Evolutionary conservation across 2,888 invertebrate genomes (phyloP).

Genomic region (Pyrochroa serraticornis): DNA sequence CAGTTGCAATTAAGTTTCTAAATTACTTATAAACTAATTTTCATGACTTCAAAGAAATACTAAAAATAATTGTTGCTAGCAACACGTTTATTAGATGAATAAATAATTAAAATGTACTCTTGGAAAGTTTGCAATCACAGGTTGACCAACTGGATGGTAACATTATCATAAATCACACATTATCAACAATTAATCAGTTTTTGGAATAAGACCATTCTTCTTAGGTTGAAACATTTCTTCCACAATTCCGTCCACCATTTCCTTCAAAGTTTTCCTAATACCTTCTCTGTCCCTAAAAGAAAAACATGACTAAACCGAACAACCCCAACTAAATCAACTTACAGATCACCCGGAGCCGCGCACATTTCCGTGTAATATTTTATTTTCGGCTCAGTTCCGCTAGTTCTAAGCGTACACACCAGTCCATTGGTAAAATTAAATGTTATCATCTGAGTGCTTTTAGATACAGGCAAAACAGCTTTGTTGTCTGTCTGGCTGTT

Average conservation of each 20-base stretch:
- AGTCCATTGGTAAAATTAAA: constrained; percentile 88
- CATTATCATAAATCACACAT: too few species aligned
- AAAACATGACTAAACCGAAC: constrained; percentile 26
- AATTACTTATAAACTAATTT: too few species aligned
- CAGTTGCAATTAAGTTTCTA: too few species aligned
- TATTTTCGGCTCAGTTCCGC: constrained; percentile 98
- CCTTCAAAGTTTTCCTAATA: constrained; percentile 66
- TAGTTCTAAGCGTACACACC: constrained; percentile 87
- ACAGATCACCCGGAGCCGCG: constrained; percentile 65
- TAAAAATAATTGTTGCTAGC: too few species aligned
- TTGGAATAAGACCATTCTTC: constrained; percentile 66
- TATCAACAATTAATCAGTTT: constrained; percentile 30
- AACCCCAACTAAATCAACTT: constrained; percentile 47
- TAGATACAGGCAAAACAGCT: constrained; percentile 72
- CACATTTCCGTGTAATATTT: constrained; percentile 97
- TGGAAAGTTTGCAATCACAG: neutral
- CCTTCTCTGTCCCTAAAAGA: constrained; percentile 71
- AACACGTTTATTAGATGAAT: neutral
- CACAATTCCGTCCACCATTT: constrained; percentile 79
- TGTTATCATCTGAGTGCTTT: constrained; percentile 89
- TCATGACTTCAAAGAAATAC: too few species aligned
- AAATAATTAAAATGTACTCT: neutral
- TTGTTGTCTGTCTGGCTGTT: constrained; percentile 71
- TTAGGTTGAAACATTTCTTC: constrained; percentile 82
- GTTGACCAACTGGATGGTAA: neutral